Evolutionary conservation across 2,797 vertebrate genomes (phyloP).

Genomic region (Onychomys leucogaster): DNA sequence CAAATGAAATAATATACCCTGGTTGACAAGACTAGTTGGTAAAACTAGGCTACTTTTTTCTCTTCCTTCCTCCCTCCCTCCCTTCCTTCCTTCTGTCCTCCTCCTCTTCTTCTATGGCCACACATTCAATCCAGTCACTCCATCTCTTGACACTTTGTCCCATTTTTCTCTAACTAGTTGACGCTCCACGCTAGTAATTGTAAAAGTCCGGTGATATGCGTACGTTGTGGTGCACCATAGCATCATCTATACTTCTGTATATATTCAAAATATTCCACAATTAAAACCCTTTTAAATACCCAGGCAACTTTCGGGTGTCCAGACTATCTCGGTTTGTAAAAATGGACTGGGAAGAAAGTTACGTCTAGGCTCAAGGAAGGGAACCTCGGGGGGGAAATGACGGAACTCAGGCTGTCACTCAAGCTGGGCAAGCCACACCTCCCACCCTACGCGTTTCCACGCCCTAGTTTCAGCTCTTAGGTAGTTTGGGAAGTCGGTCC

Average conservation of each 20-base stretch:
- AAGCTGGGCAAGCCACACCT: not conserved
- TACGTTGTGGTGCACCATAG: not conserved
- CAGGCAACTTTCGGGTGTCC: not conserved
- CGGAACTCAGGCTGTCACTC: not conserved
- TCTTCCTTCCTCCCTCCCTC: not conserved
- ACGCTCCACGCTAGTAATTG: not conserved
- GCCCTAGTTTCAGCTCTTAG: not conserved
- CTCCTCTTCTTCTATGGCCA: not conserved
- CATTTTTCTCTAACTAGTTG: not conserved
- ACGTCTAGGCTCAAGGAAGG: not conserved
- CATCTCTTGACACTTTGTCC: not conserved
- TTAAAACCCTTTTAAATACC: not conserved
- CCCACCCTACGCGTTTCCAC: not conserved
- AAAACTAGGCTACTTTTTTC: not conserved
- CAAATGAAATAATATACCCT: not conserved
- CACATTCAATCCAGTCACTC: not conserved
- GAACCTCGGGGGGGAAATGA: not conserved
- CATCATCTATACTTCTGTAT: not conserved
- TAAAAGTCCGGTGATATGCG: not conserved
- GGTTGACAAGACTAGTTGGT: not conserved
- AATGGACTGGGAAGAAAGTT: not conserved
- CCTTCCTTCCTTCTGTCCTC: not conserved
- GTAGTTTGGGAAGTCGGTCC: not conserved
- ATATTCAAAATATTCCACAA: constrained; percentile 4
- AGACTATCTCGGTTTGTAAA: not conserved